These are phyloP conservation scores for Scyliorhinus canicula DNA, from an alignment of 2,797 vertebrate species.

Conservation along the genomic window DNA sequence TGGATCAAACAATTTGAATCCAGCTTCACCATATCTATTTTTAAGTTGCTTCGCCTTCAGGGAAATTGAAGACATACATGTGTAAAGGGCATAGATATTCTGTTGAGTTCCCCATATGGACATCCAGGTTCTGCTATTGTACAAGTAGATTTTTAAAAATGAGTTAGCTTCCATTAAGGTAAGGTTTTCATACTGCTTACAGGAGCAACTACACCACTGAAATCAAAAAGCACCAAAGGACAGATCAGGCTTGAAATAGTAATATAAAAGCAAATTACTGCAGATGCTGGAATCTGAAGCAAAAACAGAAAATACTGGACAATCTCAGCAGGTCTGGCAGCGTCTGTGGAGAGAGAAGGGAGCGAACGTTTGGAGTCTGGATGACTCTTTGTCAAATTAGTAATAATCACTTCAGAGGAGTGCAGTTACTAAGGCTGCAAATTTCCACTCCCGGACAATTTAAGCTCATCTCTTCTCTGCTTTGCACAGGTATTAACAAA, in stretches of 20 bases:
- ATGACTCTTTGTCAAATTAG: too few species aligned
- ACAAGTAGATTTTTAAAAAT: background rate
- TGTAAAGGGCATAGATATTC: background rate
- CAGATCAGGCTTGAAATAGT: too few species aligned
- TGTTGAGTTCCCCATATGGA: background rate
- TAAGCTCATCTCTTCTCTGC: background rate
- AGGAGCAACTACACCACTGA: background rate
- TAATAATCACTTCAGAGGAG: background rate
- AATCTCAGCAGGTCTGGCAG: too few species aligned
- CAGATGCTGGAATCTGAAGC: too few species aligned
- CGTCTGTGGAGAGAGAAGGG: too few species aligned
- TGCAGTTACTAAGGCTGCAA: background rate
- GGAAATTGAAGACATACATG: background rate
- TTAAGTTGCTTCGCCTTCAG: background rate
- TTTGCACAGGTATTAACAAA: background rate
- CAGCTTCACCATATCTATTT: background rate
- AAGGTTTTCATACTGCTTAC: background rate
- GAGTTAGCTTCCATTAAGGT: background rate
- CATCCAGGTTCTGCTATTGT: too few species aligned
- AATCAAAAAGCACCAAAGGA: background rate
- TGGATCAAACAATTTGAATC: background rate
- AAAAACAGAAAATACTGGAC: too few species aligned
- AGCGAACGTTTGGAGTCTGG: too few species aligned
- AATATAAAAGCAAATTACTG: too few species aligned
- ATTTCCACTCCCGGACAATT: background rate